Base-by-base conservation (phyloP, 2,888 invertebrate species). In the Synergus laeviventris region DNA sequence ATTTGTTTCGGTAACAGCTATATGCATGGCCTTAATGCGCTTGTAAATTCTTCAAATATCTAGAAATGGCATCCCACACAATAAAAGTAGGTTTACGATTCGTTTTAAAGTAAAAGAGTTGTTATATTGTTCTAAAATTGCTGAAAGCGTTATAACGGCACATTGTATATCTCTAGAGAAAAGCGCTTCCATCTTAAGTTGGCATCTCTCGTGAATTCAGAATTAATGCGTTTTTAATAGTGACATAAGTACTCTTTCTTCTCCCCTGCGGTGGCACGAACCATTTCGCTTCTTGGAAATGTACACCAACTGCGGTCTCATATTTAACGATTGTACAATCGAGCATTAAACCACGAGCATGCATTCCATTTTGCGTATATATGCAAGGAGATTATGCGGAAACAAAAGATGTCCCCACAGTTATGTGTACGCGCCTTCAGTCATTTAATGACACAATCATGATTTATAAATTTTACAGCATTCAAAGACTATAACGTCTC, bases 151-250 rank as follows among this genome's bases (percentile, higher is more conserved):
- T n/a, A 76, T 62, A 42, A 49, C 56, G 39, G 70, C 21, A 60
- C 42, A 54, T 64, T 61, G 61, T 38, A 4, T 21, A 54, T 12
- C 45, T 4, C 24, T 16, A 12, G 39, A 62, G 56, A 77, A 76
- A 73, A 49, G n/a, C 73, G 74, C 62, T 56, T 56, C 56, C 56
- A 56, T 56, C 56, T 56, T 56, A 21, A 56, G 56, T 56, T 56
- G 11, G 64, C 81, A 84, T 80, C 79, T 76, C 79, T 74, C 76
- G 80, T 78, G 76, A 84, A 86, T 87, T 84, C 81, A 82, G 84
- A 83, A 88, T 88, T 87, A 87, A 88, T 89, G 87, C 83, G 86
- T 86, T 88, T 88, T 88, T 88, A 88, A 88, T 89, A 87, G 86
- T 87, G 86, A 86, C 86, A 85, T 85, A 85, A 86, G 74, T 77